phyloP scores from a whole-genome alignment of 1,140 invertebrate species.

The Telenomus remus region DNA sequence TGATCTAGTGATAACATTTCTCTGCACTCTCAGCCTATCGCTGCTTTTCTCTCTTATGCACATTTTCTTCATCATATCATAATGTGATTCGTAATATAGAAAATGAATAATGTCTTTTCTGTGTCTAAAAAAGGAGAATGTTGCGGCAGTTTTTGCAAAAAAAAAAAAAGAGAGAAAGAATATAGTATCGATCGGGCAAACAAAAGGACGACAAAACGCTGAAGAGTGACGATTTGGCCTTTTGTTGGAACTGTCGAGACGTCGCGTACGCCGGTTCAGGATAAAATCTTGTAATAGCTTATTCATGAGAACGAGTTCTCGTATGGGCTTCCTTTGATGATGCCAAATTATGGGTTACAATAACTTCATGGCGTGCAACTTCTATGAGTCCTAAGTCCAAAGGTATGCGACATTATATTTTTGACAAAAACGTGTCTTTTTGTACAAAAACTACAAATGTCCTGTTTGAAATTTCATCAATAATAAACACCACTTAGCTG shows the following conservation, averaged over 20 bases:
- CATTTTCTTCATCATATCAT: neutral
- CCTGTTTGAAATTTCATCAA: neutral
- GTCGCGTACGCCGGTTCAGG: slow-evolving; percentile 23
- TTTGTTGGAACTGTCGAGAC: slow-evolving; percentile 19
- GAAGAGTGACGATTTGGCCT: neutral
- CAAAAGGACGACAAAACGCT: too few relatives aligned
- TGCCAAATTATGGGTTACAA: slow-evolving; percentile 69
- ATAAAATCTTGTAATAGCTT: slow-evolving; percentile 64
- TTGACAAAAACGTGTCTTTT: slow-evolving; percentile 7
- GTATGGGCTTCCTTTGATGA: slow-evolving; percentile 68
- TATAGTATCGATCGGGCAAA: too few relatives aligned
- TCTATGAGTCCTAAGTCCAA: slow-evolving; percentile 57
- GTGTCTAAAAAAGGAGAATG: too few relatives aligned
- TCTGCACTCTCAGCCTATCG: too few relatives aligned
- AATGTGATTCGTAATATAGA: too few relatives aligned
- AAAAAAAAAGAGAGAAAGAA: too few relatives aligned
- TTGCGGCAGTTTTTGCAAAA: too few relatives aligned
- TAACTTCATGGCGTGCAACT: slow-evolving; percentile 60
- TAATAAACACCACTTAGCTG: neutral
- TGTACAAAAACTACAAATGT: neutral
- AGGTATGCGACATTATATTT: slow-evolving; percentile 32
- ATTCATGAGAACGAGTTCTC: slow-evolving; percentile 63
- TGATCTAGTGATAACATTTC: slow-evolving; percentile 38
- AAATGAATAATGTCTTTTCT: too few relatives aligned
- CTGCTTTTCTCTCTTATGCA: too few relatives aligned